phyloP scores from a whole-genome alignment of 2,113 vertebrate species.

The Aptenodytes patagonicus region DNA sequence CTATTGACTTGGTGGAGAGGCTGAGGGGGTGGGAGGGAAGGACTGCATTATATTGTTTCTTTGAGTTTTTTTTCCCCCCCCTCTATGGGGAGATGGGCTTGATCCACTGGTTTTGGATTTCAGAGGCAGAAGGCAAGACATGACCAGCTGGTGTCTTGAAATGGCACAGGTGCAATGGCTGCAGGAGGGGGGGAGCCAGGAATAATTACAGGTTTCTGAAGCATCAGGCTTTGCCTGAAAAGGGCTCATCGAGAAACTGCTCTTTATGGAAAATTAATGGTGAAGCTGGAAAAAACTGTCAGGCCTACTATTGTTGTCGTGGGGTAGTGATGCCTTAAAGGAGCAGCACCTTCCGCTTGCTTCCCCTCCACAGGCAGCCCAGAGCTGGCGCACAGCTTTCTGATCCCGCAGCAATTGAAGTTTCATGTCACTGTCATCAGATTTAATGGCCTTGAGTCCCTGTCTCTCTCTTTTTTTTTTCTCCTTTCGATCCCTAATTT shows the following conservation, averaged over 20 bases:
- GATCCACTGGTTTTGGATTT: constrained; percentile 70
- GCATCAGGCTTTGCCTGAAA: constrained; percentile 78
- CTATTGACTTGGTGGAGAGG: constrained; percentile 48
- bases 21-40: constrained; percentile 12
- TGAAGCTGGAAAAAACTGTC: constrained; percentile 68
- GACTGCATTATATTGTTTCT: constrained; percentile 31
- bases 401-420: neutral
- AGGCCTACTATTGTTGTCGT: constrained; percentile 64
- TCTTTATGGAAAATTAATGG: constrained; percentile 83
- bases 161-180: constrained; percentile 83
- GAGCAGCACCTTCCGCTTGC: constrained; percentile 33
- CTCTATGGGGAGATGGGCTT: constrained; percentile 61
- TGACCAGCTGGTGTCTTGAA: constrained; percentile 82
- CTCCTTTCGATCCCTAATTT: neutral
- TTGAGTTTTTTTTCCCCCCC: constrained; percentile 15
- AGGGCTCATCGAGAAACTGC: constrained; percentile 71
- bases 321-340: constrained; percentile 56
- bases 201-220: constrained; percentile 85
- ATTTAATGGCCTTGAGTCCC: neutral
- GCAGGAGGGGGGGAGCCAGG: constrained; percentile 76
- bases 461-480: neutral
- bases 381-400: neutral
- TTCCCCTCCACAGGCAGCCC: neutral
- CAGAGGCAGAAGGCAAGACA: constrained; percentile 77
- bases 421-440: neutral